Evolutionary conservation across 2,797 vertebrate species (phyloP).

Genomic region (Urocyon cinereoargenteus): DNA sequence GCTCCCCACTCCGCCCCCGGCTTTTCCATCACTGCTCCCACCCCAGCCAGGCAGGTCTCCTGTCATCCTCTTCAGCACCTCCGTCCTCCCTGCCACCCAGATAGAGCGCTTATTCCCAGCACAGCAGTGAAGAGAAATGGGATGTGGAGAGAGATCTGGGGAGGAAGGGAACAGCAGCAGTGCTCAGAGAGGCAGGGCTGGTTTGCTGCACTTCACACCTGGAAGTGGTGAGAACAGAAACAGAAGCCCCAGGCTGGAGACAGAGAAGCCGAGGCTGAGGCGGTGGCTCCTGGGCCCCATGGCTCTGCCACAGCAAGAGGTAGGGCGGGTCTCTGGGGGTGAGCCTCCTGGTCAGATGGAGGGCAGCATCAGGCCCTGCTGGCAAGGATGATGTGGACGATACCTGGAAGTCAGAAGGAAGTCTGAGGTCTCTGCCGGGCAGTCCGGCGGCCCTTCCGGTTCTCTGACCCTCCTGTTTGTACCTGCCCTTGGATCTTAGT

Average conservation of each 20-base stretch:
- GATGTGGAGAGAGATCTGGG: neutral
- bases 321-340: neutral
- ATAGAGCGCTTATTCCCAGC: neutral
- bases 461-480: neutral
- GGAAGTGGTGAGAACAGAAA: slow-evolving; percentile 67
- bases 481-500: neutral
- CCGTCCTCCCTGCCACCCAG: neutral
- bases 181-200: neutral
- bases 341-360: neutral
- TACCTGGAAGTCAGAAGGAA: slow-evolving; percentile 44
- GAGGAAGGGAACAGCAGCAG: neutral
- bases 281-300: neutral
- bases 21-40: neutral
- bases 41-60: neutral
- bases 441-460: neutral
- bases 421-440: neutral
- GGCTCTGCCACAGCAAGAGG: neutral
- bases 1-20: no score
- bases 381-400: neutral
- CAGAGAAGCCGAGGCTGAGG: neutral
- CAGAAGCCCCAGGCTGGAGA: slow-evolving; percentile 64
- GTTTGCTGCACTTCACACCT: slow-evolving; percentile 70
- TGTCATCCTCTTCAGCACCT: neutral
- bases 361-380: neutral
- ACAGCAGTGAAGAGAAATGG: neutral